Evolutionary conservation across 2,113 vertebrate species (phyloP), one percentile per base, ranked within the genome.

Genomic region (Spea multiplicata): DNA sequence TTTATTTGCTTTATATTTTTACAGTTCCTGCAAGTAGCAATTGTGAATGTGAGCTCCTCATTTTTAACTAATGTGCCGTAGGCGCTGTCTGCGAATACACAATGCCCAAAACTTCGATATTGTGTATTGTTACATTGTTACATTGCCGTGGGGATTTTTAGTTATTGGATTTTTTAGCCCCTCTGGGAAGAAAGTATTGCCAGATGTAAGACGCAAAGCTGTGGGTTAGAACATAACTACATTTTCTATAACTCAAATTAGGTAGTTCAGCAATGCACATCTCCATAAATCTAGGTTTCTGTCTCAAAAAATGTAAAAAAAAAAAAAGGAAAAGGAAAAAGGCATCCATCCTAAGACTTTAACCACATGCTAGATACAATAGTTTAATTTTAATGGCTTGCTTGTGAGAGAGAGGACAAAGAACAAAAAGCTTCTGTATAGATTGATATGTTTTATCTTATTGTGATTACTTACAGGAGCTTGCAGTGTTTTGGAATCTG

Each of bases 91-190:
- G 65, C 57, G 74, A 76, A 67, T 76, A 76, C 66, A 62, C 45
- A 70, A 76, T 47, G 53, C 75, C 46, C 45, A 0, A 3, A 44
- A 4, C 75, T 17, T 76, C 75, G 52, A 69, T 61, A 69, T 70
- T 70, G 66, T 70, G 75, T 53, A 46, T 30, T 5, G 66, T 75
- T 75, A 75, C 74, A 69, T 70, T 61, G 66, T 77, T 70, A 77
- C 75, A n/a, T 12, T n/a, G 53, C 66, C 61, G 66, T 48, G 50
- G 75, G 75, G 75, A 77, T 14, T 70, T 30, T 12, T 17, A 3
- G n/a, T 70, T 59, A 77, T 77, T 77, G 53, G 53, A 61, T 77
- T 76, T 45, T 44, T 30, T 55, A 48, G 66, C 66, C 75, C 44
- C 75, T 70, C 44, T 16, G 66, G 75, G 59, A 17, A 13, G 66